phyloP scores from a whole-genome alignment of 2,797 vertebrate genomes.

The Rhincodon typus region DNA sequence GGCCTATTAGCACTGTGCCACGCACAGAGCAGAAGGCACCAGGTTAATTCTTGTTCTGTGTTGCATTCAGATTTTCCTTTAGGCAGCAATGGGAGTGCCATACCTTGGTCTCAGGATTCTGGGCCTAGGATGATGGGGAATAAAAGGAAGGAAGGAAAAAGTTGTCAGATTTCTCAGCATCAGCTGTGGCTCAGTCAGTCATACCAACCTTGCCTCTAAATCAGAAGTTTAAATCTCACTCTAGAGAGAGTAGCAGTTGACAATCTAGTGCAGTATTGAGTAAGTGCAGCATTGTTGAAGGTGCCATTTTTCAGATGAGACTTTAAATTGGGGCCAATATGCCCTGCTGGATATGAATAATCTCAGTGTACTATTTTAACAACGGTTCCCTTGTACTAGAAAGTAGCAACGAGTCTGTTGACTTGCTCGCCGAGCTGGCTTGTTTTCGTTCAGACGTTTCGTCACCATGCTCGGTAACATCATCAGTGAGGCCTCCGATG shows the following conservation, averaged over 20 bases:
- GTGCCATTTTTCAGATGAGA: background rate
- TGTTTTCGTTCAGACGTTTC: no score
- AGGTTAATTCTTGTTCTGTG: no score
- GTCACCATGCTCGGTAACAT: no score
- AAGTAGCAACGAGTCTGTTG: no score
- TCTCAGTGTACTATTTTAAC: no score
- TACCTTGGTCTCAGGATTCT: background rate
- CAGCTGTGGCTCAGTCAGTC: background rate
- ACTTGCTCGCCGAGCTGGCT: no score
- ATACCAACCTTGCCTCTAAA: background rate
- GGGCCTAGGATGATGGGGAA: background rate
- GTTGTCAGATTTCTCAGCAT: background rate
- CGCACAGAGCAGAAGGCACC: background rate
- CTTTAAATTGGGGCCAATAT: no score
- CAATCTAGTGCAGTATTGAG: background rate
- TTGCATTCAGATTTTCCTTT: background rate
- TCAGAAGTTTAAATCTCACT: background rate
- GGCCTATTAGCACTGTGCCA: background rate
- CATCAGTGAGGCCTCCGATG: no score
- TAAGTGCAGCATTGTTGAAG: background rate
- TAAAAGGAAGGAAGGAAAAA: background rate
- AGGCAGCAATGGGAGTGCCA: background rate
- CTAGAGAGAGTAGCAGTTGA: background rate
- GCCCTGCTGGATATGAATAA: no score
- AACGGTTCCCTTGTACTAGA: no score